These are phyloP conservation scores for Hestina assimilis DNA, from an alignment of 1,140 invertebrate genomes.

Conservation along the genomic window DNA sequence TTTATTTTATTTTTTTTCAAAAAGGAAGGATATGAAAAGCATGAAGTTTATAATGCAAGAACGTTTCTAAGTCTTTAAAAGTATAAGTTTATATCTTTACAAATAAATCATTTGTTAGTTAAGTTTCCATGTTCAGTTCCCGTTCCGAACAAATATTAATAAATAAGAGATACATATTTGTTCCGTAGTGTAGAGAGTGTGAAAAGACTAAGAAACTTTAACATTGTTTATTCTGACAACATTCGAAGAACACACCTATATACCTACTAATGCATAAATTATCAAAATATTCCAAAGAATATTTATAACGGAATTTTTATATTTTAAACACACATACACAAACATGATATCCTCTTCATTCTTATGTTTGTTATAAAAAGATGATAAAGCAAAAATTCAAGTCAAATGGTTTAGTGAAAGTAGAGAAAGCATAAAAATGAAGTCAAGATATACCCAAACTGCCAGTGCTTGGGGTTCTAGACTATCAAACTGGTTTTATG, in stretches of 20 bases:
- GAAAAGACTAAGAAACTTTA: background rate
- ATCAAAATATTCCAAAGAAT: background rate
- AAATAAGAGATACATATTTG: background rate
- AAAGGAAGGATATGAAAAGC: too few relatives aligned
- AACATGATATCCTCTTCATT: background rate
- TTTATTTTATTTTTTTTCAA: too few relatives aligned
- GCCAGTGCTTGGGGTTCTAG: slow-evolving; percentile 17
- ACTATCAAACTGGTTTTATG: slow-evolving; percentile 20
- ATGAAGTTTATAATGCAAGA: background rate
- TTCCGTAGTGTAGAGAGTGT: background rate
- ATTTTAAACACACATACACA: background rate
- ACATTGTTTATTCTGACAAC: background rate
- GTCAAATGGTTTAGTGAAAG: slow-evolving; percentile 30
- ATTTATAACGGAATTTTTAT: background rate
- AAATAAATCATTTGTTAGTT: background rate
- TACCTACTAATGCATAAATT: background rate
- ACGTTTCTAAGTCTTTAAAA: background rate
- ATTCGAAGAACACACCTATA: too few relatives aligned
- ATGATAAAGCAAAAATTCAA: slow-evolving; percentile 17
- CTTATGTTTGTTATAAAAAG: background rate
- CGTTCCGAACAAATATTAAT: background rate
- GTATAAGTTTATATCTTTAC: background rate
- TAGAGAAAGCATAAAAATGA: slow-evolving; percentile 35
- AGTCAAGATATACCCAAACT: slow-evolving; percentile 26
- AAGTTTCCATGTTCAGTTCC: background rate